Base-by-base conservation (phyloP, 2,113 vertebrate genomes). In the Rissa tridactyla region DNA sequence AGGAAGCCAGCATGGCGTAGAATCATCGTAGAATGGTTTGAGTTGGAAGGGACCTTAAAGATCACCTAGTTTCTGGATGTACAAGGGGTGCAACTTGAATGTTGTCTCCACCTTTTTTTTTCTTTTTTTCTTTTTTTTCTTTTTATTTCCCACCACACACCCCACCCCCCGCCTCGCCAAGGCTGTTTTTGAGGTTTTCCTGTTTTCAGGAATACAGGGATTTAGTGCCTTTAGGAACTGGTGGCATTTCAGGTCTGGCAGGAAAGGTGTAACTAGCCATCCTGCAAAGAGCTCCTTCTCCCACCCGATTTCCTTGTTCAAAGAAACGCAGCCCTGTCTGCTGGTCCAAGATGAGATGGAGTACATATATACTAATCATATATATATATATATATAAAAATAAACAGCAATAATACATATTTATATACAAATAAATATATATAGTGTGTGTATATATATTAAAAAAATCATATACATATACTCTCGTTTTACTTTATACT, bases 371-470 rank as follows among this genome's bases (percentile, higher is more conserved):
- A 18, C 9, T 40, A 14, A 49, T 47, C 55, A 18, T 55, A 47
- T 64, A 18, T 29, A 42, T 38, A 26, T 25, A 49, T 15, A 87
- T 44, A 26, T 25, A 49, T 15, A 87, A 36, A 46, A 19, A 47
- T 32, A 44, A 66, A 13, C 4, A 58, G 6, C 14, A 58, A 42
- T 13, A 42, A 22, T 46, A 27, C 10, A 5, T 64, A 6, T 51
- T 44, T 82, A 36, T 30, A 30, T 54, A 26, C 6, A 44, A 17
- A 61, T 21, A 64, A n/a, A 76, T 60, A 60, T 15, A 10, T 32
- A 47, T 34, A 2, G 0, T 18, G 1, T 18, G 1, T 15, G 8
- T 52, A 4, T 47, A 5, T 73, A 29, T 34, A 54, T n/a, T 26
- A 40, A 49, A 62, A 70, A 87, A 40, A 44, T 52, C 66, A 92